Base-by-base conservation (phyloP, 30 jellyfish, hydroid and myxozoan genomes). In the Turritopsis rubra region DNA sequence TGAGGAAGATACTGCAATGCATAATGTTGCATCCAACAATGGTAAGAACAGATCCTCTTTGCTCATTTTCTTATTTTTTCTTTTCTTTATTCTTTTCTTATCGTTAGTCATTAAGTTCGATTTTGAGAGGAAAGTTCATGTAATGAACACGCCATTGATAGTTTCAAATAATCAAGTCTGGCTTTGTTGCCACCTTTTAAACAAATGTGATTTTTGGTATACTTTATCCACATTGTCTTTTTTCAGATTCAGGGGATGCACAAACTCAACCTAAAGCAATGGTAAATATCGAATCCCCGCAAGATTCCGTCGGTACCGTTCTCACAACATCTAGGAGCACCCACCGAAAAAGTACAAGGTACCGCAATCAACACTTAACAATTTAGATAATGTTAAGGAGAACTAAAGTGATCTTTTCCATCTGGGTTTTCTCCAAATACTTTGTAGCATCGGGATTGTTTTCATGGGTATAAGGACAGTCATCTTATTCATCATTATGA, bases 1-100 rank as follows among this genome's bases (percentile, higher is more conserved):
- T 66, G 99, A 93, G 28, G 99, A 88, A 54, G 99, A 93, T 77
- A 18, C 75, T 13, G 60, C 60, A 41, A 13, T 41, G 13, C 5
- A 41, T 13, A 41, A 41, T 41, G 9, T 13, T 41, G 9, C 60
- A 41, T 3, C 60, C 60, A 3, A 13, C 60, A 41, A 41, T 41
- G 60, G 60, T 41, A 41, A 41, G 60, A 41, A 41, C 9, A 41
- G 60, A 3, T 41, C 13, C 60, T 13, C 5, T 41, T 41, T 41
- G 60, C 5, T 41, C 13, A 3, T 41, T 41, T 41, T 3, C 9
- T 41, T 41, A 41, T 41, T 41, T n/a, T n/a, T n/a, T n/a, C n/a
- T n/a, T n/a, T n/a, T n/a, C n/a, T n/a, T n/a, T n/a, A n/a, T n/a
- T n/a, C n/a, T n/a, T n/a, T n/a, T n/a, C n/a, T n/a, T n/a, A n/a